Percentiles rank a stretch among this genome's conserved stretches.
Conservation (phyloP, 2,797 vertebrate species). For the Potorous gilbertii region DNA sequence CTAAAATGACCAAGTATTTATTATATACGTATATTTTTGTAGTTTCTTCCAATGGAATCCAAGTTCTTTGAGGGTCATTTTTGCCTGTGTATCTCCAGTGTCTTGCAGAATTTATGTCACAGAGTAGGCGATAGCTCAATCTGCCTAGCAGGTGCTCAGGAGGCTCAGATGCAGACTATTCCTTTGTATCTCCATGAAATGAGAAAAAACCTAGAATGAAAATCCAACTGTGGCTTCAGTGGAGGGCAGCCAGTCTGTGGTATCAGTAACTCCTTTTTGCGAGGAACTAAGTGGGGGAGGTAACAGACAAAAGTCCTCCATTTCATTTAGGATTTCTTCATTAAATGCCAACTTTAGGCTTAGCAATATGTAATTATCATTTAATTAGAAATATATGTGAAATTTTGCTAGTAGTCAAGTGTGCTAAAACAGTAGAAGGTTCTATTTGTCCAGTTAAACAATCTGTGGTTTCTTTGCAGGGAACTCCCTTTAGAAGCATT, state of each 20-base stretch:
- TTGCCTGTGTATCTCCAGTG: not conserved
- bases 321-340: not conserved
- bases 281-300: not conserved
- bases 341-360: not conserved
- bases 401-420: not conserved
- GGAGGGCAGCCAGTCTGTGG: not conserved
- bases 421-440: not conserved
- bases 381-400: not conserved
- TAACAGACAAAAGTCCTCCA: not conserved
- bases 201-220: not conserved
- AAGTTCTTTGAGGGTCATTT: not conserved
- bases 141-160: not conserved
- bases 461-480: not conserved
- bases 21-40: not conserved
- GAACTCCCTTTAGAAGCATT: not conserved
- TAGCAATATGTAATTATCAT: not conserved
- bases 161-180: not conserved
- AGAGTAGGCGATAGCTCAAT: not conserved
- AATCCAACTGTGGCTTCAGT: not conserved
- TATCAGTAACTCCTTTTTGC: not conserved
- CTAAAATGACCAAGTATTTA: not conserved
- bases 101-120: not conserved
- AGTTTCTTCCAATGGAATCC: not conserved
- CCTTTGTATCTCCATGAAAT: not conserved
- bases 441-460: not conserved